phyloP scores from a whole-genome alignment of 2,113 vertebrate species.

The Scophthalmus maximus region DNA sequence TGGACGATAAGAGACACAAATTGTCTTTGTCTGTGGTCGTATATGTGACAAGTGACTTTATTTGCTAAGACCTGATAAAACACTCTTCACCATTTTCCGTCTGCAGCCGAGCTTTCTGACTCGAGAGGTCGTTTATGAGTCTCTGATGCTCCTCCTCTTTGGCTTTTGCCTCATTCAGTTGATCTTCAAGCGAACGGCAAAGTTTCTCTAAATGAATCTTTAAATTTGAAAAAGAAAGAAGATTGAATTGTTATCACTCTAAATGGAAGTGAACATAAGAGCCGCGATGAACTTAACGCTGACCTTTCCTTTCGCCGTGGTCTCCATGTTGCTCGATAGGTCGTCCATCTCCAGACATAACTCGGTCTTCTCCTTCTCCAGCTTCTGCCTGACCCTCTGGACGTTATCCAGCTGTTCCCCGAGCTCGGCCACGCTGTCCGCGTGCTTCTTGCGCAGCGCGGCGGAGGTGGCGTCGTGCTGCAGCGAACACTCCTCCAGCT shows the following conservation, averaged over 20 bases:
- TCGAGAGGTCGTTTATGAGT: constrained; percentile 51
- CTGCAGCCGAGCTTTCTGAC: constrained; percentile 69
- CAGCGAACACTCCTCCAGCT: constrained; percentile 83
- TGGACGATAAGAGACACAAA: constrained; percentile 12
- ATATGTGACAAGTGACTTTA: neutral
- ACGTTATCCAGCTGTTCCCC: constrained; percentile 82
- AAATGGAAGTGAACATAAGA: neutral
- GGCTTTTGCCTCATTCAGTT: constrained; percentile 65
- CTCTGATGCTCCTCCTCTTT: constrained; percentile 67
- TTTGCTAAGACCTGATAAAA: neutral
- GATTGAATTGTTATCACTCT: neutral
- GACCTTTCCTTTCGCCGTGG: constrained; percentile 83
- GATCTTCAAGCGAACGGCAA: constrained; percentile 72
- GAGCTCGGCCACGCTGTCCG: constrained; percentile 78
- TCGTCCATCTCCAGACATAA: constrained; percentile 82
- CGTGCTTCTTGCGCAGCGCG: constrained; percentile 81
- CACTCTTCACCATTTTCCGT: constrained; percentile 67
- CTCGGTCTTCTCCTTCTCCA: constrained; percentile 75
- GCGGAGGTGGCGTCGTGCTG: constrained; percentile 80
- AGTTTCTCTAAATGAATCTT: constrained; percentile 75
- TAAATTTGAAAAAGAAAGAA: neutral
- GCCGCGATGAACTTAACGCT: neutral
- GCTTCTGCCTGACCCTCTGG: constrained; percentile 80
- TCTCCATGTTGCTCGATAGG: constrained; percentile 72
- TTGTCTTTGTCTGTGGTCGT: fast-evolving